Conservation (phyloP, 2,888 invertebrate genomes). For the Oscheius myriophilus region DNA sequence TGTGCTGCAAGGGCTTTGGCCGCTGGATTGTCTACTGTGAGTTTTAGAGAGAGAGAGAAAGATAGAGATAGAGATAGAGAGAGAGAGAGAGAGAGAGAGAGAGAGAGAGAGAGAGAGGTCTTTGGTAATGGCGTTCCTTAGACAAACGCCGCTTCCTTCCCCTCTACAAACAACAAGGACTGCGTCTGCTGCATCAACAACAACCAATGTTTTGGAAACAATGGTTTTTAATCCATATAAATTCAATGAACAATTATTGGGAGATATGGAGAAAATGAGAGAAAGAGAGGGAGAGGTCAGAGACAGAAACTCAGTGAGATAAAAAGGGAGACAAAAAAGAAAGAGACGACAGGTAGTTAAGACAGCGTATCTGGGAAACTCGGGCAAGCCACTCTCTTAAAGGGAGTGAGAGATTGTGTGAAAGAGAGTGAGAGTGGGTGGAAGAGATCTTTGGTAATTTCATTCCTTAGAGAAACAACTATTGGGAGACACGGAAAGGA, state of each 20-base stretch:
- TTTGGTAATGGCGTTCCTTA: too few species aligned
- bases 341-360: neutral
- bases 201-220: neutral
- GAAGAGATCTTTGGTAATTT: neutral
- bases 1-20: conserved; percentile 7
- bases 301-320: neutral
- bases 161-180: conserved; percentile 13
- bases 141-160: conserved; percentile 5
- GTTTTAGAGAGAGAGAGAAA: neutral
- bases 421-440: conserved; percentile 8
- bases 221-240: neutral
- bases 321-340: neutral
- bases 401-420: conserved; percentile 6
- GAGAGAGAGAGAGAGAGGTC: neutral
- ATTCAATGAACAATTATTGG: neutral
- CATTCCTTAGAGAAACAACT: too few species aligned
- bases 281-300: conserved; percentile 1
- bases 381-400: too few species aligned
- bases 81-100: conserved; percentile 7
- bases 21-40: conserved; percentile 17
- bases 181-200: conserved; percentile 22
- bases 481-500: too few species aligned
- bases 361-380: too few species aligned
- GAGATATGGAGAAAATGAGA: neutral
- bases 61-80: too few species aligned